Conservation (phyloP, 2,797 vertebrate species). For the Sardinella longiceps region DNA sequence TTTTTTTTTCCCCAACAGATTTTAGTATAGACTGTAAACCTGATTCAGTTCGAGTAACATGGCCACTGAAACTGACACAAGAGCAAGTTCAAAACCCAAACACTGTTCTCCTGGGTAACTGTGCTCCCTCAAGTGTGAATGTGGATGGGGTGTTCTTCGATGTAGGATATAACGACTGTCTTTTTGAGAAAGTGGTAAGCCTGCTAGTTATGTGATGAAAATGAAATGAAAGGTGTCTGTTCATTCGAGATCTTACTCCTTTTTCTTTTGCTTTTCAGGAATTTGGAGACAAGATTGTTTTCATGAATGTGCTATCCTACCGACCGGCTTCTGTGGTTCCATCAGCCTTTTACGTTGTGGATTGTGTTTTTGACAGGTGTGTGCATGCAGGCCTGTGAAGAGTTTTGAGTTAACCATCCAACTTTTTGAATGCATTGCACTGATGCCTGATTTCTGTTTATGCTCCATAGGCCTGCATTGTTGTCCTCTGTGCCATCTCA, state of each 20-base stretch:
- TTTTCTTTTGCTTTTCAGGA: slow-evolving; percentile 27
- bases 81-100: slow-evolving; percentile 25
- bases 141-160: slow-evolving; percentile 31
- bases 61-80: slow-evolving; percentile 29
- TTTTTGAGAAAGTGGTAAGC: slow-evolving; percentile 36
- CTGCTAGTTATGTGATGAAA: neutral
- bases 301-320: slow-evolving; percentile 40
- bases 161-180: slow-evolving; percentile 31
- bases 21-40: slow-evolving; percentile 29
- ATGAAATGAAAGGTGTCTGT: neutral
- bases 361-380: slow-evolving; percentile 37
- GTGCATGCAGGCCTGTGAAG: neutral
- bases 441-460: neutral
- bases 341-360: slow-evolving; percentile 8
- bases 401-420: neutral
- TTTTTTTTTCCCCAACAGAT: neutral
- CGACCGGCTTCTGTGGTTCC: neutral
- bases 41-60: slow-evolving; percentile 37
- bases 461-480: neutral
- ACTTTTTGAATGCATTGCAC: neutral
- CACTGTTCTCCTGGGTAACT: slow-evolving; percentile 42
- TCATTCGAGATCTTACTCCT: neutral
- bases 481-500: neutral
- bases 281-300: slow-evolving; percentile 15
- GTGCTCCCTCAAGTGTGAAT: slow-evolving; percentile 22